Evolutionary conservation across 1,140 invertebrate genomes (phyloP).

Genomic region (Nasonia vitripennis): DNA sequence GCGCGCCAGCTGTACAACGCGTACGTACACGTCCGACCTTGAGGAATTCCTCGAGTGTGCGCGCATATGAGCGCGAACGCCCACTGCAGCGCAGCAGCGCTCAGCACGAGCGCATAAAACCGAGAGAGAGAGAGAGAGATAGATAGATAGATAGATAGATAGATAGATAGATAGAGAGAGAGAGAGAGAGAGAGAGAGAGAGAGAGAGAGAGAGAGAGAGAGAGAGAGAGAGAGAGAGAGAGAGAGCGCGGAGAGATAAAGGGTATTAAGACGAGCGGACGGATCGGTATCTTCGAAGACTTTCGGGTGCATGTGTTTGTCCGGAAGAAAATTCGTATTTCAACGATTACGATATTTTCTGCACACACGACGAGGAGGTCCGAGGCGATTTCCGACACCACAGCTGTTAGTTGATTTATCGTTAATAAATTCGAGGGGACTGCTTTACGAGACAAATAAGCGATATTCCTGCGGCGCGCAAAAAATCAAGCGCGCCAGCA

Average conservation of each 20-base stretch:
- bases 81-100: background rate
- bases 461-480: background rate
- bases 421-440: background rate
- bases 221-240: conserved; percentile 2
- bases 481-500: background rate
- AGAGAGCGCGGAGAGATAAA: background rate
- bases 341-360: background rate
- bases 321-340: background rate
- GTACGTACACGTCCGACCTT: conserved; percentile 12
- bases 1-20: background rate
- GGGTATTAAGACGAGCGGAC: background rate
- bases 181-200: too few species aligned
- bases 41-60: conserved; percentile 12
- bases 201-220: background rate
- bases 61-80: conserved; percentile 10
- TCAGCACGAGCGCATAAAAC: background rate
- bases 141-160: background rate
- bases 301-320: background rate
- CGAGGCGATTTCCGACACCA: background rate
- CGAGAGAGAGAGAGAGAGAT: too few species aligned
- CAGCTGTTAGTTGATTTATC: background rate
- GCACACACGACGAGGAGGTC: background rate
- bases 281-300: too few species aligned
- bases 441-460: conserved; percentile 9
- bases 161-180: background rate